These are phyloP conservation scores for Oeneis ivallda DNA, from an alignment of 2,888 invertebrate species.

Conservation along the genomic window DNA sequence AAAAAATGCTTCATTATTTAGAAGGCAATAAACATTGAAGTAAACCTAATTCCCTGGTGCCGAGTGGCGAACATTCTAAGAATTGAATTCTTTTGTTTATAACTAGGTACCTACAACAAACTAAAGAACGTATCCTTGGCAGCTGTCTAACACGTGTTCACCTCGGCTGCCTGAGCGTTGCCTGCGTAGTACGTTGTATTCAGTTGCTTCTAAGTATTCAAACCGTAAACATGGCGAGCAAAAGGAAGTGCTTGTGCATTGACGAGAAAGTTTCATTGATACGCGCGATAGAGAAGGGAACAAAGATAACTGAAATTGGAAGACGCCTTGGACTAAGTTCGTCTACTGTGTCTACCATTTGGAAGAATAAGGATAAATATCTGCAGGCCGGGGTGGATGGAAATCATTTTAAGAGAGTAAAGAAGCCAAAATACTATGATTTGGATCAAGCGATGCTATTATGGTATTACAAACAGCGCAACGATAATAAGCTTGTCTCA, in stretches of 20 bases:
- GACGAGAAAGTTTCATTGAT: not conserved
- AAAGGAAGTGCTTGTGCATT: not conserved
- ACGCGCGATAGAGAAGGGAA: constrained; percentile 8
- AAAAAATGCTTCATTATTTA: too few species aligned
- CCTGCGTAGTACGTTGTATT: too few species aligned
- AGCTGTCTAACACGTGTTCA: too few species aligned
- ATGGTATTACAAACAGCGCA: constrained; percentile 40
- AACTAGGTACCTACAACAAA: too few species aligned
- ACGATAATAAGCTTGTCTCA: constrained; percentile 37
- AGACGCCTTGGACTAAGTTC: constrained; percentile 40
- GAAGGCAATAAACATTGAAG: too few species aligned
- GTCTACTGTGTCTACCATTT: constrained; percentile 45
- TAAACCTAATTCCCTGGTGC: too few species aligned
- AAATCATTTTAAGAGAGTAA: constrained; percentile 43
- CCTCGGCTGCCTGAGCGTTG: too few species aligned
- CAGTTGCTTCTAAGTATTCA: not conserved
- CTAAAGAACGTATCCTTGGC: too few species aligned
- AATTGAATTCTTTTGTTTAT: too few species aligned
- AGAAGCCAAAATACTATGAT: constrained; percentile 41
- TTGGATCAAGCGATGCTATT: constrained; percentile 39
- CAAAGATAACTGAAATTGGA: not conserved
- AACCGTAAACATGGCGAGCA: constrained; percentile 13
- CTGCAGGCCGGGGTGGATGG: constrained; percentile 43
- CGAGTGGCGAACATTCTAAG: too few species aligned
- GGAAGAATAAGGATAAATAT: constrained; percentile 46